Evolutionary conservation across 2,888 invertebrate genomes (phyloP).

Genomic region (Diaphora mendica): DNA sequence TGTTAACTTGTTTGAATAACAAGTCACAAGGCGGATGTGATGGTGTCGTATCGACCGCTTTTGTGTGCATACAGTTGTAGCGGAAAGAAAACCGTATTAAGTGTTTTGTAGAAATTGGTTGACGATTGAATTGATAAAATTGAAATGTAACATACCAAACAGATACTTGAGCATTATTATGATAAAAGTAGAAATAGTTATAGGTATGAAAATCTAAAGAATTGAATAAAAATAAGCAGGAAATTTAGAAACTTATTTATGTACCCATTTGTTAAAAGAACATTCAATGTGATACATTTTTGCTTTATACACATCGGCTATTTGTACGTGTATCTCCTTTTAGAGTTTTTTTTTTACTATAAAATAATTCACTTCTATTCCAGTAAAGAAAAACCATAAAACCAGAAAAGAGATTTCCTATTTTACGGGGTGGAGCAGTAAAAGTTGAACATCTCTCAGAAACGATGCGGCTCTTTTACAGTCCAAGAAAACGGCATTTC

Average conservation of each 20-base stretch:
- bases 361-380: neutral
- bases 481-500: neutral
- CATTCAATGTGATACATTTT: neutral
- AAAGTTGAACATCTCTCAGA: neutral
- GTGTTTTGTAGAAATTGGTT: neutral
- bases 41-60: neutral
- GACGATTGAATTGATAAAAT: neutral
- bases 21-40: slow-evolving; percentile 20
- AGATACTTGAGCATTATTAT: neutral
- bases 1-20: slow-evolving; percentile 31
- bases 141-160: no score
- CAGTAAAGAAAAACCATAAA: neutral
- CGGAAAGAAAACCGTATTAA: neutral
- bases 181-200: no score
- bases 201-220: no score
- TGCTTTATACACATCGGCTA: neutral
- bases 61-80: neutral
- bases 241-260: neutral
- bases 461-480: neutral
- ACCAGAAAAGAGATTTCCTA: slow-evolving; percentile 23
- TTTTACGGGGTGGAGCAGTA: neutral
- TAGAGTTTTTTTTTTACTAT: neutral
- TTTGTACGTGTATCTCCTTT: neutral
- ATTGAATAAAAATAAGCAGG: no score
- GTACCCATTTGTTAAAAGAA: neutral